Conservation (phyloP, 1,140 invertebrate species). For the Pectinophora gossypiella region DNA sequence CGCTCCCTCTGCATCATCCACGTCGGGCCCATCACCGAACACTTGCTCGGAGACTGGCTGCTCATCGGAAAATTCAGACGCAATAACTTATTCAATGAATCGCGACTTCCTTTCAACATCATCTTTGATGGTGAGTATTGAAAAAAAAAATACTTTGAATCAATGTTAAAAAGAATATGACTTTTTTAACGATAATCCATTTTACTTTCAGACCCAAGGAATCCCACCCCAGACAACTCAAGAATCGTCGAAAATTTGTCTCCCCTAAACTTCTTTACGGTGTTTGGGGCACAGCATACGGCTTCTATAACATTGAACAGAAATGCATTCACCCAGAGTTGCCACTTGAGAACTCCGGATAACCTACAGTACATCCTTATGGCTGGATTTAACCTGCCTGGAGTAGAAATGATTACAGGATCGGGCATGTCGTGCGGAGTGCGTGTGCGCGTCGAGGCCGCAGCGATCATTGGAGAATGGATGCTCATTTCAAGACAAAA, state of each 20-base stretch:
- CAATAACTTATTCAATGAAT: conserved; percentile 16
- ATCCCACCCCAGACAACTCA: background rate
- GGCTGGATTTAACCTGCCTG: conserved; percentile 10
- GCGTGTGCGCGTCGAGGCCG: background rate
- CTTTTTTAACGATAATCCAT: background rate
- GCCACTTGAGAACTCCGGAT: conserved; percentile 11
- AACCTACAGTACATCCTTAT: conserved; percentile 11
- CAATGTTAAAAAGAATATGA: background rate
- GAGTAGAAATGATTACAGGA: conserved; percentile 3
- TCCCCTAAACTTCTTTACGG: background rate
- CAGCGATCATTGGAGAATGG: conserved; percentile 14
- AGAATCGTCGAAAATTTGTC: background rate
- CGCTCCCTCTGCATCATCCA: conserved; percentile 5
- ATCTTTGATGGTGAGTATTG: conserved; percentile 26
- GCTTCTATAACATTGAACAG: background rate
- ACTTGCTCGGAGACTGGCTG: conserved; percentile 19
- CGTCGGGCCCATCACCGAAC: conserved; percentile 16
- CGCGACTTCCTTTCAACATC: conserved; percentile 11
- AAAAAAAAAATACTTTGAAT: background rate
- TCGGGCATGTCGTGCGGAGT: conserved; percentile 4
- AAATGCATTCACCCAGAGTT: conserved; percentile 5
- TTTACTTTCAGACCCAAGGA: background rate
- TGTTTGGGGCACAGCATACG: background rate
- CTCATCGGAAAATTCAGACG: conserved; percentile 23
- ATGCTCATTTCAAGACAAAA: conserved; percentile 8